phyloP scores from a whole-genome alignment of 2,888 invertebrate genomes.

The Calliphora vomitoria region DNA sequence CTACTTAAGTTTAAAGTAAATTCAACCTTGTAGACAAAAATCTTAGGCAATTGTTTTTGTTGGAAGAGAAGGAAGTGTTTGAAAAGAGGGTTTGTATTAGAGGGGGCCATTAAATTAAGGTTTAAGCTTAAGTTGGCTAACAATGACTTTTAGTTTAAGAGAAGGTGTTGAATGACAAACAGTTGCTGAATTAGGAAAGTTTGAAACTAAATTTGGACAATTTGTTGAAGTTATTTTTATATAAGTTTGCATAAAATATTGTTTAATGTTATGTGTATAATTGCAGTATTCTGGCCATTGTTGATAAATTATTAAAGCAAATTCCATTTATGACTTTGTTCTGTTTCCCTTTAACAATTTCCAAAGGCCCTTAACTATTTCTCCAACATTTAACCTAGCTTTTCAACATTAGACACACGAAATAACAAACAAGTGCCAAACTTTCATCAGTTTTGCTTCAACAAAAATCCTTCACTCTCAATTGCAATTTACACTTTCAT shows the following conservation, averaged over 20 bases:
- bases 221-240: no score
- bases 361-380: constrained; percentile 15
- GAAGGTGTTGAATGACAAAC: no score
- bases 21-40: constrained; percentile 21
- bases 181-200: no score
- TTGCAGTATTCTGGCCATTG: no score
- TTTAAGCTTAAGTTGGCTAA: no score
- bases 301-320: no score
- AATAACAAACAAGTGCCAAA: constrained; percentile 27
- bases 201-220: no score
- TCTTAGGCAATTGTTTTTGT: background rate
- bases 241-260: no score
- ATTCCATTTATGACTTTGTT: background rate
- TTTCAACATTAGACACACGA: background rate
- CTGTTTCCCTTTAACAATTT: background rate
- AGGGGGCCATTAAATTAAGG: background rate
- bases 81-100: background rate
- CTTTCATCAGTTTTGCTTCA: constrained; percentile 39
- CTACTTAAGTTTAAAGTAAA: constrained; percentile 40
- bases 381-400: background rate
- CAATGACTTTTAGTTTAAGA: no score
- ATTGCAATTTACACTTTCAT: constrained; percentile 61
- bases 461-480: constrained; percentile 49
- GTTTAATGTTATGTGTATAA: no score
- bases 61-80: background rate